phyloP scores from a whole-genome alignment of 2,113 vertebrate genomes.

The Eulemur rufifrons region DNA sequence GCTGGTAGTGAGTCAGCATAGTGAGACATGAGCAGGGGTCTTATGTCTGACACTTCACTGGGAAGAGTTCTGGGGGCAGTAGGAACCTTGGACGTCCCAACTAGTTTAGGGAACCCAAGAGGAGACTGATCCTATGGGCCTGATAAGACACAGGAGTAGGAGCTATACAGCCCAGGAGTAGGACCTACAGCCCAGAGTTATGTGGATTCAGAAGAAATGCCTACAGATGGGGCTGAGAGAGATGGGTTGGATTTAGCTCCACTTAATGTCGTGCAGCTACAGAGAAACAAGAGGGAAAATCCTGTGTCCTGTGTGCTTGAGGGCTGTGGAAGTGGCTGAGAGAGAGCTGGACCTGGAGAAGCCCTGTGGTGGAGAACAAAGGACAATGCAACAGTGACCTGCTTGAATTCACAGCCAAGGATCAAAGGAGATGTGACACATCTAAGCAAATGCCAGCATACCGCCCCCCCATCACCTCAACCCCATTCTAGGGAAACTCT shows the following conservation, averaged over 20 bases:
- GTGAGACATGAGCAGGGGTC: neutral
- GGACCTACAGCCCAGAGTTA: neutral
- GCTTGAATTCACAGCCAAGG: neutral
- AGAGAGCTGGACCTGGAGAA: neutral
- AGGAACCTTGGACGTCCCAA: neutral
- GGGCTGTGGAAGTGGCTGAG: neutral
- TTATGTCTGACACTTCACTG: neutral
- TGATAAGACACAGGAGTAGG: neutral
- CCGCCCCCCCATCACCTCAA: neutral
- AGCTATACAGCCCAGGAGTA: too few relatives aligned
- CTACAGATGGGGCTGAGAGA: neutral
- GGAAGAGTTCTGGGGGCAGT: neutral
- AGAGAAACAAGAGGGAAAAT: neutral
- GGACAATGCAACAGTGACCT: neutral
- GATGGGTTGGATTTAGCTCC: neutral
- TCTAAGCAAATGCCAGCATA: neutral
- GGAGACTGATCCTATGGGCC: neutral
- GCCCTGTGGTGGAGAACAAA: neutral
- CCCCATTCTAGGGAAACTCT: neutral
- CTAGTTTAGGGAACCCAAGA: neutral
- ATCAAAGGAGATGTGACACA: neutral
- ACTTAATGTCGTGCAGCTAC: neutral
- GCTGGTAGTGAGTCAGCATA: neutral
- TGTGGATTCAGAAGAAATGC: neutral
- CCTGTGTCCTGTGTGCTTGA: neutral